These are phyloP conservation scores for Himalopsyche japonica DNA, from an alignment of 2,888 invertebrate genomes.

Conservation along the genomic window DNA sequence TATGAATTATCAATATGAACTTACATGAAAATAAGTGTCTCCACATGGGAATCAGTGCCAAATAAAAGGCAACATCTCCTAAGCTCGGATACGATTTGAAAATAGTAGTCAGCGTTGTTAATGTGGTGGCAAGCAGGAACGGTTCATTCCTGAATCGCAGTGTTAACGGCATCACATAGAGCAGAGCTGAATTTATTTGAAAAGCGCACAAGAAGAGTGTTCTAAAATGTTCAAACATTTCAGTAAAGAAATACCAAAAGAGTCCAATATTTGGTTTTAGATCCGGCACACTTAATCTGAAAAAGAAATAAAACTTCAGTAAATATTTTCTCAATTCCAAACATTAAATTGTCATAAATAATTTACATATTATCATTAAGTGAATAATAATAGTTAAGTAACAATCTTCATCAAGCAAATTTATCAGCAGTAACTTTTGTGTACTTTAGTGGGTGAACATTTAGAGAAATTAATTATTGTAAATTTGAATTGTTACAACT, in stretches of 20 bases:
- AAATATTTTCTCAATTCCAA: neutral
- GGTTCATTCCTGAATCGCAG: constrained; percentile 79
- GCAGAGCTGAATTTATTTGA: constrained; percentile 90
- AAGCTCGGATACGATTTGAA: constrained; percentile 97
- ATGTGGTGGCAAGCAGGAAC: constrained; percentile 75
- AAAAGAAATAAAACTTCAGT: neutral
- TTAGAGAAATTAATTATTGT: no score
- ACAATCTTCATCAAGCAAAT: no score
- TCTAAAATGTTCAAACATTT: constrained; percentile 99
- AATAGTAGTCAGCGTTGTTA: constrained; percentile 82
- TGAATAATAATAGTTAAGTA: no score
- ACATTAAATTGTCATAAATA: no score
- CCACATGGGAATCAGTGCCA: constrained; percentile 90
- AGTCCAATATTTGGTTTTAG: constrained; percentile 95
- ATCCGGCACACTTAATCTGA: constrained; percentile 83
- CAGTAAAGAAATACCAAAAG: constrained; percentile 99
- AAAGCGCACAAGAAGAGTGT: constrained; percentile 94
- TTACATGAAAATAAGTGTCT: constrained; percentile 85
- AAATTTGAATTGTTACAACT: no score
- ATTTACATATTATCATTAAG: no score
- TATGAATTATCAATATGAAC: constrained; percentile 46
- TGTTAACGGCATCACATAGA: constrained; percentile 89
- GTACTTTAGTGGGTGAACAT: no score
- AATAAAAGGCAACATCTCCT: constrained; percentile 91
- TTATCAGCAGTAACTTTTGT: no score